Percentiles rank a stretch among this genome's conserved stretches.
These are phyloP conservation scores for Hyperoplus immaculatus DNA, from an alignment of 2,797 vertebrate species.

Conservation along the genomic window DNA sequence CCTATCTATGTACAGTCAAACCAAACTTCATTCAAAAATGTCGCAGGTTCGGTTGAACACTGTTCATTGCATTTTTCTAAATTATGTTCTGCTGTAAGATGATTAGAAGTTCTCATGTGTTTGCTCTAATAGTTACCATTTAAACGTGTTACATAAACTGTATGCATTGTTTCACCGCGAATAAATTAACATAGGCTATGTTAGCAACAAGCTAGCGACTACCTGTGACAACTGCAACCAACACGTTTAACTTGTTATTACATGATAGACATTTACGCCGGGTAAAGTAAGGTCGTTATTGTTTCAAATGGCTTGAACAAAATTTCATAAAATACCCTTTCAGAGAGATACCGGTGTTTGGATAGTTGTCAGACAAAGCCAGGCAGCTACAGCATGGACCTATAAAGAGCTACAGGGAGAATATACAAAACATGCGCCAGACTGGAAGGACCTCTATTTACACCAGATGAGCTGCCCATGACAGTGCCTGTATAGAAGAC, in stretches of 20 bases:
- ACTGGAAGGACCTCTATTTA: constrained; percentile 73
- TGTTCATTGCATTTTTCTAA: background rate
- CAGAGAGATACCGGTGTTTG: constrained; percentile 31
- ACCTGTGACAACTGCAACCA: background rate
- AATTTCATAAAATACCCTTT: constrained; percentile 60
- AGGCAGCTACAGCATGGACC: constrained; percentile 17
- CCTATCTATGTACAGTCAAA: background rate
- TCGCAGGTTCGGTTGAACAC: background rate
- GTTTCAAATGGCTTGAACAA: constrained; percentile 13
- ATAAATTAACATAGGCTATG: too few species aligned
- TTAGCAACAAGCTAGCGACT: constrained; percentile 58
- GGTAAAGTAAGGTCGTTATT: background rate
- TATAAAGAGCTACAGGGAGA: constrained; percentile 23
- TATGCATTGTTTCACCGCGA: background rate
- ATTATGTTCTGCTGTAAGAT: background rate
- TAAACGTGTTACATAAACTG: background rate
- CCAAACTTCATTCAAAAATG: background rate
- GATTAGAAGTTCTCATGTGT: background rate
- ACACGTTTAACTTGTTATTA: background rate
- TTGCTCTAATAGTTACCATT: background rate
- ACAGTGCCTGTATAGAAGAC: constrained; percentile 77
- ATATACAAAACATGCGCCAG: constrained; percentile 67
- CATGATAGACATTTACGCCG: background rate
- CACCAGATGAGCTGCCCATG: constrained; percentile 58
- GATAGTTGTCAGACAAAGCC: constrained; percentile 18